Evolutionary conservation across 2,113 vertebrate genomes (phyloP).

Genomic region (Zosterops pallidus): DNA sequence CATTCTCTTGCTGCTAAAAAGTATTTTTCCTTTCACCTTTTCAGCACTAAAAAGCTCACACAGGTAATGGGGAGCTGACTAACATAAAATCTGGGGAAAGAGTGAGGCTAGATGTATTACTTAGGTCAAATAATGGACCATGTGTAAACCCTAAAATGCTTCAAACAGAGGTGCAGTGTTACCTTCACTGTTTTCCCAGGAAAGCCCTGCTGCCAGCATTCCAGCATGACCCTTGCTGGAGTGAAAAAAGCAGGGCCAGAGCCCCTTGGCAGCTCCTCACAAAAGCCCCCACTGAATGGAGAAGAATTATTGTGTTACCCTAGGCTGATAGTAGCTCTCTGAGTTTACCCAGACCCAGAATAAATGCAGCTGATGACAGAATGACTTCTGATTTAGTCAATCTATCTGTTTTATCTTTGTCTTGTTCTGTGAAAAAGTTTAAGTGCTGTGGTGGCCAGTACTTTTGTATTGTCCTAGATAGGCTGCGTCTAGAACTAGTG

Average conservation of each 20-base stretch:
- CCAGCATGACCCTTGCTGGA: accelerated
- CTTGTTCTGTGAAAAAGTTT: neutral
- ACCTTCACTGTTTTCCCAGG: neutral
- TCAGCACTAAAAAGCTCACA: neutral
- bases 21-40: neutral
- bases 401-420: neutral
- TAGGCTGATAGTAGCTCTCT: neutral
- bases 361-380: neutral
- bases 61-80: neutral
- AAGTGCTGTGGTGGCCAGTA: neutral
- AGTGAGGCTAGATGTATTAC: neutral
- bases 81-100: neutral
- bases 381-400: neutral
- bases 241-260: neutral
- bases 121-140: neutral
- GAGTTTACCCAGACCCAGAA: neutral
- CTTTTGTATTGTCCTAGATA: neutral
- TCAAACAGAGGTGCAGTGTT: neutral
- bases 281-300: neutral
- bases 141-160: neutral
- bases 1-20: neutral
- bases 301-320: neutral
- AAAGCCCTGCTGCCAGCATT: accelerated
- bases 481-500: neutral
- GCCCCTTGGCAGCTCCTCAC: neutral